phyloP scores from a whole-genome alignment of 2,797 vertebrate species.

The Galaxias olidus region DNA sequence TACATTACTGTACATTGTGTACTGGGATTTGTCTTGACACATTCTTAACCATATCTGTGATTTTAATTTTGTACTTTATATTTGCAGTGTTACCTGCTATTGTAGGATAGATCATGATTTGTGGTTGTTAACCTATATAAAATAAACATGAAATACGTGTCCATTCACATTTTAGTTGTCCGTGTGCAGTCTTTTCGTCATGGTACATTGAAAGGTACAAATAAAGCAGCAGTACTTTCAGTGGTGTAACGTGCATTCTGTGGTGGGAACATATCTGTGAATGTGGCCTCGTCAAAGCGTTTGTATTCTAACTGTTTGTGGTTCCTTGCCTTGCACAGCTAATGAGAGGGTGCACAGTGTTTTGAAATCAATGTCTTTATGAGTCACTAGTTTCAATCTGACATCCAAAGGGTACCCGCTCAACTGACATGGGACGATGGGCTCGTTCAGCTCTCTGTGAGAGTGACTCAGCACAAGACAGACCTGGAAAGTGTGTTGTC shows the following conservation, averaged over 20 bases:
- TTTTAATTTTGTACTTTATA: not conserved
- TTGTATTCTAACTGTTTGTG: too few relatives aligned
- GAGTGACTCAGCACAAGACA: not conserved
- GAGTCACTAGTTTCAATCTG: conserved; percentile 50
- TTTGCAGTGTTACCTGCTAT: not conserved
- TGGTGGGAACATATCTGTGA: conserved; percentile 33
- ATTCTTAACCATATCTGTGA: too few relatives aligned
- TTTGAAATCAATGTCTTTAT: conserved; percentile 21
- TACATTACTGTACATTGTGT: too few relatives aligned
- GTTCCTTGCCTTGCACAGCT: too few relatives aligned
- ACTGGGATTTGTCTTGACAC: too few relatives aligned
- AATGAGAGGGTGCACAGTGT: not conserved
- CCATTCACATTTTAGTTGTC: not conserved
- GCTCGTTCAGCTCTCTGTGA: not conserved
- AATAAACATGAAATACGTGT: not conserved
- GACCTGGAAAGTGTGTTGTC: too few relatives aligned
- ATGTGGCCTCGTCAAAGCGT: conserved; percentile 25
- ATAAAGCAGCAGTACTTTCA: conserved; percentile 27
- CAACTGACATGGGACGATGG: not conserved
- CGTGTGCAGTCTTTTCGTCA: not conserved
- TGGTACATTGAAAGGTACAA: too few relatives aligned
- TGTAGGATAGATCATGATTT: not conserved
- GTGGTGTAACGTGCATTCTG: conserved; percentile 54
- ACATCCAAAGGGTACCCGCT: conserved; percentile 20
- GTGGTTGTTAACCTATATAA: not conserved